These are phyloP conservation scores for Cylloceria caligata DNA, from an alignment of 2,888 invertebrate species.

Conservation along the genomic window DNA sequence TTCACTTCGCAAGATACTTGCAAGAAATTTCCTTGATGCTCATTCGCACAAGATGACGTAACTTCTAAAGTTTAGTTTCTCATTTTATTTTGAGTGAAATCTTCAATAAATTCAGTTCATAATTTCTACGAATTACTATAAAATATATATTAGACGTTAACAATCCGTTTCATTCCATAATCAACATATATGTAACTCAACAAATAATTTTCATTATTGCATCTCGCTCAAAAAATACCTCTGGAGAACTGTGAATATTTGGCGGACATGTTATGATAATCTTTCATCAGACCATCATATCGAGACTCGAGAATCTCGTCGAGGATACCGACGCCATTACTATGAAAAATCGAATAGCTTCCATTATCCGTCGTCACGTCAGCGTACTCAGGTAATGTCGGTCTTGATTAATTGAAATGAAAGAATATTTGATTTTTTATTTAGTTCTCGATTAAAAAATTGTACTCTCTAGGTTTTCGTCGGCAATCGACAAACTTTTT, in stretches of 20 bases:
- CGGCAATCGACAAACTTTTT: conserved; percentile 73
- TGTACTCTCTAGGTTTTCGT: conserved; percentile 72
- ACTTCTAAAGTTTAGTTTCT: no score
- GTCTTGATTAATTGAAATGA: not conserved
- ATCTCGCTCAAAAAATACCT: not conserved
- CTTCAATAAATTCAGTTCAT: no score
- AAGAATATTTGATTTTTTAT: not conserved
- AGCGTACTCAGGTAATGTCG: conserved; percentile 72
- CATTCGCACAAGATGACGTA: no score
- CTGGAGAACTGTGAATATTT: not conserved
- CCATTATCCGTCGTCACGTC: conserved; percentile 74
- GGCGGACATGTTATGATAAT: not conserved
- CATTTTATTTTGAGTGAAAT: no score
- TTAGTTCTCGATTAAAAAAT: not conserved
- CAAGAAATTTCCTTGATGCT: no score
- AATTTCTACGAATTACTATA: no score
- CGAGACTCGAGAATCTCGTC: conserved; percentile 68
- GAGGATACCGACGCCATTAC: conserved; percentile 3
- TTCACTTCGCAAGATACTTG: no score
- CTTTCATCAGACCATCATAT: conserved; percentile 61
- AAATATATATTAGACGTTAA: no score
- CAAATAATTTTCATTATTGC: not conserved
- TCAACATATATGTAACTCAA: not conserved
- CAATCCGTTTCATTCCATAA: no score
- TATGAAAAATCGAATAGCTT: conserved; percentile 62